Conservation (phyloP, 2,113 vertebrate genomes). For the Azemiops feae region DNA sequence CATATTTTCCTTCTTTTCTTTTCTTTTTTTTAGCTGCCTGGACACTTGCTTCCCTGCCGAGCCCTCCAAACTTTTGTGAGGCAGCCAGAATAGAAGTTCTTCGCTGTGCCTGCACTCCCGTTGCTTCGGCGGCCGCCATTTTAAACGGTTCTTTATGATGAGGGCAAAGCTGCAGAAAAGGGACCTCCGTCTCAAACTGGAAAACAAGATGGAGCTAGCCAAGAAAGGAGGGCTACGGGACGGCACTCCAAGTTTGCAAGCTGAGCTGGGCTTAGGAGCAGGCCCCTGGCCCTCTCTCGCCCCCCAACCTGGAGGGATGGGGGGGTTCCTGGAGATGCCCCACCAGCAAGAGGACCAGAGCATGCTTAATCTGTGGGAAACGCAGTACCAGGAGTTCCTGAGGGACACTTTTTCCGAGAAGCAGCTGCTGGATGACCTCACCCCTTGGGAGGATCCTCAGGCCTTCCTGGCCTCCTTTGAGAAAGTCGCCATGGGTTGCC, state of each 20-base stretch:
- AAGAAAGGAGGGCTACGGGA: no score
- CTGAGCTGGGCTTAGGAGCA: not conserved
- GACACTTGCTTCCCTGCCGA: not conserved
- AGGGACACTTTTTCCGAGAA: not conserved
- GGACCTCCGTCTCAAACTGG: fast-evolving
- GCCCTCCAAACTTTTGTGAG: not conserved
- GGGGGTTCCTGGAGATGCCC: not conserved
- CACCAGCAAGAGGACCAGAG: not conserved
- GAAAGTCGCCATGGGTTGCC: constrained; percentile 5
- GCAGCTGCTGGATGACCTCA: not conserved
- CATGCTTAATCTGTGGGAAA: not conserved
- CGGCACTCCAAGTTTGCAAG: not conserved
- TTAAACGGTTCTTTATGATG: not conserved
- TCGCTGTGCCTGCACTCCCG: fast-evolving
- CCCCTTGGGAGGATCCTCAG: not conserved
- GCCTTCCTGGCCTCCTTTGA: constrained; percentile 12
- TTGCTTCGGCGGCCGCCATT: not conserved
- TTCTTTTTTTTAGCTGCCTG: not conserved
- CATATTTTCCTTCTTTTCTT: not conserved
- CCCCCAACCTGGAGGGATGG: not conserved
- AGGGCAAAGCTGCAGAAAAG: no score
- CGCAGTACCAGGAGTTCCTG: constrained; percentile 7
- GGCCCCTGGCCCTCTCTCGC: fast-evolving
- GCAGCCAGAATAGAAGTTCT: not conserved
- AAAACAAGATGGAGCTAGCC: no score